Percentiles rank a stretch among this genome's conserved stretches.
Evolutionary conservation across 2,888 invertebrate species (phyloP).

Genomic region (Leptopilina syphax): DNA sequence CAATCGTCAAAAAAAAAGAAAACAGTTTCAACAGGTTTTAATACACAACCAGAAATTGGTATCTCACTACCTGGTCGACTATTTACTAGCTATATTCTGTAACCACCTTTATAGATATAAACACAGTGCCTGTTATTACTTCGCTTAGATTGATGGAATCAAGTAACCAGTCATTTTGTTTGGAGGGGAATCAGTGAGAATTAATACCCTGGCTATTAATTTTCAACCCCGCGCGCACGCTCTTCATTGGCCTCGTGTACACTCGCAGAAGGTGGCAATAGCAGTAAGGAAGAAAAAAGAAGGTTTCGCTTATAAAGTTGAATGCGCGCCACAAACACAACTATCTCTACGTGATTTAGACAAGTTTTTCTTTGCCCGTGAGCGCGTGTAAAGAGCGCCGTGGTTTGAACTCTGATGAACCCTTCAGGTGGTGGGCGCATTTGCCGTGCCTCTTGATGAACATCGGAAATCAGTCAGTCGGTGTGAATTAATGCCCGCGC

Average conservation of each 20-base stretch:
- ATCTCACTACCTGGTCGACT: slow-evolving; percentile 19
- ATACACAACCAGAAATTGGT: neutral
- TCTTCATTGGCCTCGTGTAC: slow-evolving; percentile 48
- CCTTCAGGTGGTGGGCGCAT: slow-evolving; percentile 60
- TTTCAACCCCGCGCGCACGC: slow-evolving; percentile 59
- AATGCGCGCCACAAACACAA: too few species aligned
- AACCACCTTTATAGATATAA: neutral
- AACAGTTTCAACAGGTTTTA: neutral
- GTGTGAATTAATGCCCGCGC: slow-evolving; percentile 74
- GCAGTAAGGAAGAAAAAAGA: slow-evolving; percentile 43
- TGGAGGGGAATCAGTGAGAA: slow-evolving; percentile 73
- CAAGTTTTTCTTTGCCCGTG: slow-evolving; percentile 58
- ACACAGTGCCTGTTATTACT: slow-evolving; percentile 70
- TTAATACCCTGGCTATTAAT: slow-evolving; percentile 75
- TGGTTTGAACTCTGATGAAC: slow-evolving; percentile 62
- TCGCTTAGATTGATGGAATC: slow-evolving; percentile 75
- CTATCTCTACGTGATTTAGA: slow-evolving; percentile 70
- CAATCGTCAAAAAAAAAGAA: slow-evolving; percentile 15
- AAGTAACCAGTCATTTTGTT: slow-evolving; percentile 74
- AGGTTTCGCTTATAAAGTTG: slow-evolving; percentile 43
- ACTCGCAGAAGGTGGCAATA: slow-evolving; percentile 42
- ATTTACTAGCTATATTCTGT: slow-evolving; percentile 24
- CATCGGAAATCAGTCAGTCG: slow-evolving; percentile 67
- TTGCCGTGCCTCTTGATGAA: slow-evolving; percentile 64
- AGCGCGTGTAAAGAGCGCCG: slow-evolving; percentile 40